Evolutionary conservation across 2,113 vertebrate genomes (phyloP).

Genomic region (Anarrhichthys ocellatus): DNA sequence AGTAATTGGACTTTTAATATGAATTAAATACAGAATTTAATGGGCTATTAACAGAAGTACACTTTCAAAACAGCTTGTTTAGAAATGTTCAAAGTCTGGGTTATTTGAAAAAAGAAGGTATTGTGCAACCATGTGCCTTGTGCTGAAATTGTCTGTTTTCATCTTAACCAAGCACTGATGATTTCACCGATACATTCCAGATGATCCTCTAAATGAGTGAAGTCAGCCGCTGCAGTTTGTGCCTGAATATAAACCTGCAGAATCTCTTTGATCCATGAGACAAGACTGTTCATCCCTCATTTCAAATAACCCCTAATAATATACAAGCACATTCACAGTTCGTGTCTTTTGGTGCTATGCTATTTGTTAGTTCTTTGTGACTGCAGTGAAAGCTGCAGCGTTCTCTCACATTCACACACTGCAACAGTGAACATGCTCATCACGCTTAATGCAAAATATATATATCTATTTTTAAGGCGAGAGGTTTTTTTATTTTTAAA

Average conservation of each 20-base stretch:
- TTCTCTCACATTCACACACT: not conserved
- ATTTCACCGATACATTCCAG: not conserved
- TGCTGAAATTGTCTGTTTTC: slow-evolving; percentile 3
- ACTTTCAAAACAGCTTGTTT: not conserved
- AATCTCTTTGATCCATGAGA: not conserved
- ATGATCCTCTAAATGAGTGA: not conserved
- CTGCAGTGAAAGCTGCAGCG: not conserved
- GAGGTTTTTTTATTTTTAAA: not conserved
- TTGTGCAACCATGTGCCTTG: not conserved
- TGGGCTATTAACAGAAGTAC: not conserved
- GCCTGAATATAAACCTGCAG: not conserved
- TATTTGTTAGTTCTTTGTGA: not conserved
- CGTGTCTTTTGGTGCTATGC: not conserved
- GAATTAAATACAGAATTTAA: not conserved
- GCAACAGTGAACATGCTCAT: not conserved
- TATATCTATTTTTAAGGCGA: not conserved
- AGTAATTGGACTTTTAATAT: not conserved
- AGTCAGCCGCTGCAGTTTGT: slow-evolving; percentile 5
- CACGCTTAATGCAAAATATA: not conserved
- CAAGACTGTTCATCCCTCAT: not conserved
- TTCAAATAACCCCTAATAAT: not conserved
- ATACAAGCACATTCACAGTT: not conserved
- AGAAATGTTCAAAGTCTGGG: not conserved
- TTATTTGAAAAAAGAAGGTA: not conserved
- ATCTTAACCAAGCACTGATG: not conserved